Base-by-base conservation (phyloP, 2,113 vertebrate species). In the Eolophus roseicapilla region DNA sequence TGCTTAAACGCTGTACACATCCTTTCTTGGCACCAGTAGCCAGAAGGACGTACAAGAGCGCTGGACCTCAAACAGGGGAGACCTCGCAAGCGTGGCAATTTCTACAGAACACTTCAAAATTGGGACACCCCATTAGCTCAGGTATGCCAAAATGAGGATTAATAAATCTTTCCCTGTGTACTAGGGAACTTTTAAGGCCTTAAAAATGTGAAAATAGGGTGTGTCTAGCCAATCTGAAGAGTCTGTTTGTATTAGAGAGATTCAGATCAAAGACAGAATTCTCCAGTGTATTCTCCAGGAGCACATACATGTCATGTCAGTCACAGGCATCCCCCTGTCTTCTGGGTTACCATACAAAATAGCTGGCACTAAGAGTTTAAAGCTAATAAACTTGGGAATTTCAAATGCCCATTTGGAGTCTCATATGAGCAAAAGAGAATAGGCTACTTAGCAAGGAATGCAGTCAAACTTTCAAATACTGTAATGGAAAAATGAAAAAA, bases 1-100 rank as follows among this genome's bases (percentile, higher is more conserved):
- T 79, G 39, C n/a, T 68, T 15, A 7, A 55, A n/a, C 52, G 7
- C 0, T 2, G 57, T 2, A 13, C 4, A 2, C 5, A 21, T 39
- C 16, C 29, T 52, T 64, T 44, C 44, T 87, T 77, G 83, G 67
- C 29, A 67, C 50, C 1, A 0, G 60, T 2, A 23, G 47, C 76
- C 82, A 84, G 60, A 23, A 28, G 41, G 47, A 25, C 0, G 0
- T 23, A 60, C 53, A 33, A 20, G 49, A 11, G 11, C 52, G 13
- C 4, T 18, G 55, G 64, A 52, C 47, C 73, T 69, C 69, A 57
- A 46, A 17, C 29, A 13, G n/a, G 35, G 63, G 63, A 35, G 33
- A 69, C 39, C 57, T 49, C 3, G 3, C 18, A 31, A 44, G 12
- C 2, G 37, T 31, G 75, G n/a, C 10, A 49, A 3, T 21, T 71